Percentiles rank a stretch among this genome's conserved stretches.
Conservation (phyloP, 2,797 vertebrate genomes). For the Phoebastria nigripes region DNA sequence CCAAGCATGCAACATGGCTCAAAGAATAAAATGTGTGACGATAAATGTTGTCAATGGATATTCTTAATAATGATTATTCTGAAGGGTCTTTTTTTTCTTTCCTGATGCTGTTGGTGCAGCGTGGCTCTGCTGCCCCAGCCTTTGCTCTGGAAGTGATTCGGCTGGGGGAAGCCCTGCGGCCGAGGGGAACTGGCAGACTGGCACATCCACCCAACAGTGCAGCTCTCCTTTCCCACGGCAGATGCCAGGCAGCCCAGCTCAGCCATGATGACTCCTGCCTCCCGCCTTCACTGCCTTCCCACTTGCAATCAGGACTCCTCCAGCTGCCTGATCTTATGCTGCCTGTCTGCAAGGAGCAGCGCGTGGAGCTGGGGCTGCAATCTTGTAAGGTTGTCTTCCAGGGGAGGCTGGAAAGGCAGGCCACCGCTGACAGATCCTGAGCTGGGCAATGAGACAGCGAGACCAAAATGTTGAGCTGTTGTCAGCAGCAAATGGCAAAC, state of each 20-base stretch:
- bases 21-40: background rate
- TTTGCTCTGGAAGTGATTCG: background rate
- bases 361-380: background rate
- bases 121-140: background rate
- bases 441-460: background rate
- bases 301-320: background rate
- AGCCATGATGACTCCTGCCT: background rate
- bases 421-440: background rate
- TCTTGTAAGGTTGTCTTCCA: background rate
- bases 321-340: background rate
- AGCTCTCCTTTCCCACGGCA: background rate
- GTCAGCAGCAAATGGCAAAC: background rate
- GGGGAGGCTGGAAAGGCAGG: background rate
- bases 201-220: background rate
- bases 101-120: background rate
- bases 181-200: background rate
- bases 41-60: background rate
- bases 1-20: background rate
- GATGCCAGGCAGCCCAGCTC: background rate
- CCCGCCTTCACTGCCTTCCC: background rate
- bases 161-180: accelerated
- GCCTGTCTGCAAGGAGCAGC: background rate
- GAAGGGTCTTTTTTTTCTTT: background rate
- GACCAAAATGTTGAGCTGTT: background rate
- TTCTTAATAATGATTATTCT: background rate